A percentile compares a stretch with the other conserved stretches of the same genome.
These are phyloP conservation scores for Mayetiola destructor DNA, from an alignment of 2,888 invertebrate genomes.

Conservation along the genomic window DNA sequence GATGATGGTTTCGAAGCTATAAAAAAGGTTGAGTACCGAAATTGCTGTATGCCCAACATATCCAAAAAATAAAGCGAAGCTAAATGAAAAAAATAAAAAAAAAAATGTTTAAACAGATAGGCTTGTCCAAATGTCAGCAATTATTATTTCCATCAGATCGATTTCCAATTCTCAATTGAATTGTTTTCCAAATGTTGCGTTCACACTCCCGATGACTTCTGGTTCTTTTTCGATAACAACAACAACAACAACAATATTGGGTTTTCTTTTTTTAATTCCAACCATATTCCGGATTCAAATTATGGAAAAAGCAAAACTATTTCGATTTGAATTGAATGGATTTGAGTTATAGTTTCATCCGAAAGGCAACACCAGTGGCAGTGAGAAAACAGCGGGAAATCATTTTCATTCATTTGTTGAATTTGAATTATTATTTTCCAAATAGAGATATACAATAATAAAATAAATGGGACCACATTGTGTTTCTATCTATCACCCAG, in stretches of 20 bases:
- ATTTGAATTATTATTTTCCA: constrained; percentile 6
- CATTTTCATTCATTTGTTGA: not conserved
- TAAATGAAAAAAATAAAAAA: not conserved
- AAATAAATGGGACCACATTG: constrained; percentile 6
- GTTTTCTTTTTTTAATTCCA: not conserved
- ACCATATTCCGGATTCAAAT: not conserved
- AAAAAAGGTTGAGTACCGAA: too few relatives aligned
- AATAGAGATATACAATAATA: constrained; percentile 7
- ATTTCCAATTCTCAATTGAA: not conserved
- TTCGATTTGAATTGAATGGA: too few relatives aligned
- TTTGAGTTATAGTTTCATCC: too few relatives aligned
- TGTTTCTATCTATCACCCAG: not conserved
- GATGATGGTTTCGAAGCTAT: not conserved
- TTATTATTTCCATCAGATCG: constrained; percentile 10
- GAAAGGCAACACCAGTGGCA: constrained; percentile 6
- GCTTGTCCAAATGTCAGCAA: constrained; percentile 14
- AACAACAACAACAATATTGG: not conserved
- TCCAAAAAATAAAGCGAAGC: not conserved
- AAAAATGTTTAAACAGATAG: constrained; percentile 7
- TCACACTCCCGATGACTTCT: not conserved
- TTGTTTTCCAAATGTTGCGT: constrained; percentile 3
- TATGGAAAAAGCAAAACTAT: too few relatives aligned
- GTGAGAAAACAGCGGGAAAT: constrained; percentile 7
- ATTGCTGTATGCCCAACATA: not conserved
- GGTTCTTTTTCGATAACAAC: not conserved